Conservation (phyloP, 2,113 vertebrate species). For the Pavo muticus region DNA sequence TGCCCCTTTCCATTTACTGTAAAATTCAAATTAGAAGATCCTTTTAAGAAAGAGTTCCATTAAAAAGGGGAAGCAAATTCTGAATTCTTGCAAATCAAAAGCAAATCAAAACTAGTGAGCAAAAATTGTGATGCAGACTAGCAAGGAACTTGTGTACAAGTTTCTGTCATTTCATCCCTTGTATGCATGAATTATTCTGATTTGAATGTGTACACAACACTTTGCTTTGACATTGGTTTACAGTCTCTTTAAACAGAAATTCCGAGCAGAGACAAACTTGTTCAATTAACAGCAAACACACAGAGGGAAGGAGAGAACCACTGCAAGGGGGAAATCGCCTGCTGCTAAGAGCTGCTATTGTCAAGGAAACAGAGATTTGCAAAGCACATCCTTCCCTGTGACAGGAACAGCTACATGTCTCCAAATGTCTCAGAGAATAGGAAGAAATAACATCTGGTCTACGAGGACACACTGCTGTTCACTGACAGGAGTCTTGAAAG, state of each 20-base stretch:
- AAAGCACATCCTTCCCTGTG: not conserved
- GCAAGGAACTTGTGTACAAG: not conserved
- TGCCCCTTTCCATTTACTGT: not conserved
- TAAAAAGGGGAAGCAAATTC: not conserved
- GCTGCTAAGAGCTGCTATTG: not conserved
- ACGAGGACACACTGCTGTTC: not conserved
- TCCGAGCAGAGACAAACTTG: not conserved
- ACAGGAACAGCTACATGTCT: not conserved
- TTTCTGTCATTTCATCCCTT: not conserved
- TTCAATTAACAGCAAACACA: not conserved
- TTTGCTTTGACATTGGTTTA: not conserved
- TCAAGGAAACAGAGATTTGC: not conserved
- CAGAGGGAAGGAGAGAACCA: not conserved
- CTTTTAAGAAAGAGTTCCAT: not conserved
- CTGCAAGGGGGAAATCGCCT: not conserved
- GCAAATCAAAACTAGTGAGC: not conserved
- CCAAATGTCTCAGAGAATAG: not conserved
- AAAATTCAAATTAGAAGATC: not conserved
- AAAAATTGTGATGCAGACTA: not conserved
- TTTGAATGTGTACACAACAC: not conserved
- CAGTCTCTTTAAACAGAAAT: not conserved
- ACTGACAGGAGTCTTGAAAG: not conserved
- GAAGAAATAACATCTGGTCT: not conserved
- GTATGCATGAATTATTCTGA: not conserved
- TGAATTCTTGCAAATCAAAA: not conserved